Evolutionary conservation across 2,888 invertebrate genomes (phyloP), one percentile per base, ranked within the genome.

Genomic region (Epinotia bilunana): DNA sequence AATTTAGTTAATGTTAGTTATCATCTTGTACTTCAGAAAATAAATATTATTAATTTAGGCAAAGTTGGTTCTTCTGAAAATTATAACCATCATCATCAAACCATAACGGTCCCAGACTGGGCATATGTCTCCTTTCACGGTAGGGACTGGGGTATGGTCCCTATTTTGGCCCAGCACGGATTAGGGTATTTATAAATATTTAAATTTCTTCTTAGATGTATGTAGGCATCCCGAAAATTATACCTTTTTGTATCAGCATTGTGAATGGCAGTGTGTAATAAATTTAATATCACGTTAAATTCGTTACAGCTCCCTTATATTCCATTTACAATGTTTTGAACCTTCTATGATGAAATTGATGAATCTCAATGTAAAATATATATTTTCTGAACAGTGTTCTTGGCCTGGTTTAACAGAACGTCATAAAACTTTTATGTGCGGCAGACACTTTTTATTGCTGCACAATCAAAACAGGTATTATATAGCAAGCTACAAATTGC

Each of bases 341-440:
- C 33, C 6, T 33, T 33, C 33, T 6, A 33, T 33, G 33, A 33
- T 33, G 33, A 33, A 6, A 6, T 6, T 33, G 33, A 33, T 33
- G 33, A 33, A 6, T 33, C 33, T 46, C 46, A 46, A 46, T 13
- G 46, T 46, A 46, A 4, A 46, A 13, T 46, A 28, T 28, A 28
- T 3, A 28, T 28, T 28, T 28, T 28, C 46, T 16, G 12, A 49
- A 49, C 49, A 16, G 33, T 61, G 57, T 72, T 43, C 23, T 63
- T 72, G 72, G 57, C 72, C 72, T 46, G n/a, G 43, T 55, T 72
- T 20, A 16, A 46, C 62, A 23, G 23, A 23, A 57, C n/a, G 57
- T 43, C 43, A 28, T 23, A 60, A 53, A 53, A 12, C 1, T 49
- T 46, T 60, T 33, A 23, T 23, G 43, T n/a, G 16, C 43, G n/a